Conservation (phyloP, 2,797 vertebrate species). For the Dromococcyx pavoninus region DNA sequence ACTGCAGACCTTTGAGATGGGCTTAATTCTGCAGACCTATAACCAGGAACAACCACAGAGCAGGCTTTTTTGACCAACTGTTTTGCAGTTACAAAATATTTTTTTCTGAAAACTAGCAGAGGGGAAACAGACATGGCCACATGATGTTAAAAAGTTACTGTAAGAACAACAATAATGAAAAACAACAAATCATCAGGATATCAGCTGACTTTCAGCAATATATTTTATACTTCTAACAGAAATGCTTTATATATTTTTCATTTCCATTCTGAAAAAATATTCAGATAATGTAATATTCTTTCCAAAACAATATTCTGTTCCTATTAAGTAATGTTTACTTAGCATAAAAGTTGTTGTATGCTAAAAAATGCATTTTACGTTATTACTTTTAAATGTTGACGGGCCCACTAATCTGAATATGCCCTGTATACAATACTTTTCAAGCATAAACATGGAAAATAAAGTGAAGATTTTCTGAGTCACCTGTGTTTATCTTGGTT, state of each 20-base stretch:
- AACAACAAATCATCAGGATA: background rate
- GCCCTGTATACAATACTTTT: constrained; percentile 30
- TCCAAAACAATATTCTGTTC: background rate
- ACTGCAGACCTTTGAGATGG: background rate
- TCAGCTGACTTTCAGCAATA: background rate
- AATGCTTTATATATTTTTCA: background rate
- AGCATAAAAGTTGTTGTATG: background rate
- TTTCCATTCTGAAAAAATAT: background rate
- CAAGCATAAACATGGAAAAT: constrained; percentile 32
- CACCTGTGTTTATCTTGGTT: background rate
- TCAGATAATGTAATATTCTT: background rate
- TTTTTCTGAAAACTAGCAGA: background rate
- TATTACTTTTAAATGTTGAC: constrained; percentile 16
- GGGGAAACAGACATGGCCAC: background rate
- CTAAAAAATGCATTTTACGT: background rate
- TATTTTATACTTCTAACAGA: constrained; percentile 1
- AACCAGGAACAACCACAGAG: background rate
- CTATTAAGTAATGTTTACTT: constrained; percentile 4
- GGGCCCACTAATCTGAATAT: constrained; percentile 7
- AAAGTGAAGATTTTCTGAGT: constrained; percentile 56
- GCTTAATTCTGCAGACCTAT: background rate
- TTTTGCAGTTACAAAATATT: background rate
- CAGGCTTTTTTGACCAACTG: background rate
- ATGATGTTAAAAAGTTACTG: background rate
- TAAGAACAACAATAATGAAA: background rate